These are phyloP conservation scores for Helogale parvula DNA, from an alignment of 2,113 vertebrate genomes.

Conservation along the genomic window DNA sequence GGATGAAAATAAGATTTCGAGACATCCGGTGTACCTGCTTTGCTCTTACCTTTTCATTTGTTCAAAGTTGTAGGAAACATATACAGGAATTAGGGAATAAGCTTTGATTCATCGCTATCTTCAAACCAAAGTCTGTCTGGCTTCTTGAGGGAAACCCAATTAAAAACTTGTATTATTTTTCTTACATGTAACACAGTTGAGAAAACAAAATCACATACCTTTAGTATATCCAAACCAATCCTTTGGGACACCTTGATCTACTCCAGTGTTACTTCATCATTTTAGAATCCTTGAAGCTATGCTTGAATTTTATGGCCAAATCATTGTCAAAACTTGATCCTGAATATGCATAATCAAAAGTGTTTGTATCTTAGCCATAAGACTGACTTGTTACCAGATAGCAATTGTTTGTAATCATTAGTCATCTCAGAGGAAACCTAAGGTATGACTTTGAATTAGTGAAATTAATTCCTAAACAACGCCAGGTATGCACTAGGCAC, in stretches of 20 bases:
- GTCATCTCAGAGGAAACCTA: neutral
- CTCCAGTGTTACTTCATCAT: constrained; percentile 22
- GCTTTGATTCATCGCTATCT: neutral
- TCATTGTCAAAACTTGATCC: neutral
- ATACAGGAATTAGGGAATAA: neutral
- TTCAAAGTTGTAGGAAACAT: neutral
- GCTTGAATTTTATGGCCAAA: constrained; percentile 28
- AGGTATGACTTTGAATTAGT: constrained; percentile 10
- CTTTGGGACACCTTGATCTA: constrained; percentile 42
- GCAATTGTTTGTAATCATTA: neutral
- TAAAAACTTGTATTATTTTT: constrained; percentile 2
- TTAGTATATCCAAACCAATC: constrained; percentile 25
- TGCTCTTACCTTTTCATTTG: neutral
- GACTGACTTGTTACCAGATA: neutral
- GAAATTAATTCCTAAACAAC: neutral
- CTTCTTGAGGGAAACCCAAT: neutral
- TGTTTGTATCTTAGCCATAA: constrained; percentile 23
- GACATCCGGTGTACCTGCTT: neutral
- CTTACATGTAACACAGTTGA: neutral
- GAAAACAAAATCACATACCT: constrained; percentile 29
- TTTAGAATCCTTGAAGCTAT: constrained; percentile 52
- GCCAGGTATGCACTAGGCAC: neutral
- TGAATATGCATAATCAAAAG: constrained; percentile 44
- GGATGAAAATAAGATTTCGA: neutral
- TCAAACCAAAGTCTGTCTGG: neutral